A percentile compares a stretch with the other conserved stretches of the same genome.
These are phyloP conservation scores for Hyperoplus immaculatus DNA, from an alignment of 2,797 vertebrate species.

Conservation along the genomic window DNA sequence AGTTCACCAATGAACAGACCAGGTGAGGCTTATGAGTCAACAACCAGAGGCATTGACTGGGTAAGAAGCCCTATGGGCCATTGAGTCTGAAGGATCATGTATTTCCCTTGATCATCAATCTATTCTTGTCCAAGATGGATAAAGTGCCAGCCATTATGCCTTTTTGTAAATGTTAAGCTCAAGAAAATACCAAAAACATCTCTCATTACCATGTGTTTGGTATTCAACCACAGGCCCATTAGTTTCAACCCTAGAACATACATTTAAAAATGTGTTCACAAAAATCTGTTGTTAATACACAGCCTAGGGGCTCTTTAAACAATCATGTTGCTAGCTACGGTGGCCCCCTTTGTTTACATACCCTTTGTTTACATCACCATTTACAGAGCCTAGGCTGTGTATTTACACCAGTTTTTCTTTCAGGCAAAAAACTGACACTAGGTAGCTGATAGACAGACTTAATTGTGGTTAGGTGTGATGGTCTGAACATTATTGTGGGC, in stretches of 20 bases:
- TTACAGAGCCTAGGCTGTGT: no score
- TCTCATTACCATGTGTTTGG: background rate
- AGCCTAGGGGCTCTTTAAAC: no score
- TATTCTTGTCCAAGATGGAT: background rate
- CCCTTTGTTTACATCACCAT: no score
- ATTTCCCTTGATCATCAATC: background rate
- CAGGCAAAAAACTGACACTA: background rate
- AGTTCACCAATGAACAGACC: constrained; percentile 93
- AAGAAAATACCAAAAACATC: background rate
- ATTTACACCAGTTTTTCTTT: background rate
- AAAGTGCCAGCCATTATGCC: background rate
- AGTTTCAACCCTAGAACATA: background rate
- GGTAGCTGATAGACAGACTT: background rate
- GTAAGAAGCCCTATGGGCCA: constrained; percentile 9
- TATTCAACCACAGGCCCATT: background rate
- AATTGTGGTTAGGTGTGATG: background rate
- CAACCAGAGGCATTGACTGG: background rate
- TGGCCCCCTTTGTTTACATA: no score
- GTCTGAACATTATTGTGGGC: background rate
- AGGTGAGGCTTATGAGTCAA: constrained; percentile 83
- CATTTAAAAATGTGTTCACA: background rate
- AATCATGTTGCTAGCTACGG: no score
- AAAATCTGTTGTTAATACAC: background rate
- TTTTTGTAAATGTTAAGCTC: background rate
- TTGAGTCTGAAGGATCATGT: background rate